These are phyloP conservation scores for Icerya purchasi DNA, from an alignment of 2,888 invertebrate species.

Conservation along the genomic window DNA sequence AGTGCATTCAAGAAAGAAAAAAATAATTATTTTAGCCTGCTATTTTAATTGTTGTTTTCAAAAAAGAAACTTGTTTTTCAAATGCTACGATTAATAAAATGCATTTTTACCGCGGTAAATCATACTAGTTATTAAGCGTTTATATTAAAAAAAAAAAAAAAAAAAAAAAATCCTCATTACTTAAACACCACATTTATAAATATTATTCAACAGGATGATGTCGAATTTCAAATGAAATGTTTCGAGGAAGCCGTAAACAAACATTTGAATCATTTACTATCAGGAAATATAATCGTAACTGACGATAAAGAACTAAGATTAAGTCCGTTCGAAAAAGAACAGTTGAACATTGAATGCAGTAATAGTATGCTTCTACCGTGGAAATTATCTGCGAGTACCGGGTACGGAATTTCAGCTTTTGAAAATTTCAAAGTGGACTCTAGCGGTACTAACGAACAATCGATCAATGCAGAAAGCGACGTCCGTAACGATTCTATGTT, in stretches of 20 bases:
- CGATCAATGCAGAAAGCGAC: background rate
- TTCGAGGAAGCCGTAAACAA: constrained; percentile 8
- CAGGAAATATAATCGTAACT: constrained; percentile 1
- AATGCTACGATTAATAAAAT: too few relatives aligned
- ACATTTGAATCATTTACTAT: constrained; percentile 6
- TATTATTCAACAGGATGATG: constrained; percentile 9
- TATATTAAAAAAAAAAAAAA: too few relatives aligned
- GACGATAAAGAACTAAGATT: background rate
- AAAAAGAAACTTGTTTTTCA: too few relatives aligned
- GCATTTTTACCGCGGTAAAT: too few relatives aligned
- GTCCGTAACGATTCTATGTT: background rate
- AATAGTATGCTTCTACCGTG: constrained; percentile 11
- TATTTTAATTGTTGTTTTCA: too few relatives aligned
- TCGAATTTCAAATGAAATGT: constrained; percentile 1
- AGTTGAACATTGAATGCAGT: background rate
- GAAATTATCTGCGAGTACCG: constrained; percentile 10
- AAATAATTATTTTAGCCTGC: too few relatives aligned
- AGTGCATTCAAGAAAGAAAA: too few relatives aligned
- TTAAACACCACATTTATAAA: background rate
- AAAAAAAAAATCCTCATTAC: too few relatives aligned
- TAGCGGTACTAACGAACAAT: background rate
- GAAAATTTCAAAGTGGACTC: background rate
- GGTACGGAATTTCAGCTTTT: constrained; percentile 11
- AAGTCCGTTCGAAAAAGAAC: constrained; percentile 8
- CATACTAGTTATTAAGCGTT: too few relatives aligned